Percentiles rank a stretch among this genome's conserved stretches.
Conservation (phyloP, 2,797 vertebrate genomes). For the Acrossocheilus wenchowensis region DNA sequence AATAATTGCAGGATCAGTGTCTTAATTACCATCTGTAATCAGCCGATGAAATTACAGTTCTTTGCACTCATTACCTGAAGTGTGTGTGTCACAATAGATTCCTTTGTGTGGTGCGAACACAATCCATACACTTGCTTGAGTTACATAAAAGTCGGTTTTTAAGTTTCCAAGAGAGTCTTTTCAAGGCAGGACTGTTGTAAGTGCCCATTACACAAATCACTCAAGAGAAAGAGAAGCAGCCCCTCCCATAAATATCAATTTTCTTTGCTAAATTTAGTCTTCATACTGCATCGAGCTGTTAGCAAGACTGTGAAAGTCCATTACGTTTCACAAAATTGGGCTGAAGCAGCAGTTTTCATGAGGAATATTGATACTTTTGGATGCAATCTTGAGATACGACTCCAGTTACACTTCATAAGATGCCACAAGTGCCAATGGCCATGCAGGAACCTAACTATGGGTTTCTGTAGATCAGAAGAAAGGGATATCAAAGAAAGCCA, state of each 20-base stretch:
- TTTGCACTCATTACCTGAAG: conserved; percentile 68
- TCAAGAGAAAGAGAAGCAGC: conserved; percentile 1
- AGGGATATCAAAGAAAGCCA: conserved; percentile 40
- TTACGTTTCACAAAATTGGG: conserved; percentile 22
- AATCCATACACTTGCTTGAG: not conserved
- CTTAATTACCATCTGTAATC: conserved; percentile 74
- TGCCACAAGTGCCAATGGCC: not conserved
- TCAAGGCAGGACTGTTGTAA: conserved; percentile 7
- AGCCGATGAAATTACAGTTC: conserved; percentile 65
- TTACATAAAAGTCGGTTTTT: conserved; percentile 1
- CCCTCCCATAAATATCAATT: conserved; percentile 12
- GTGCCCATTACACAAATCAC: conserved; percentile 23
- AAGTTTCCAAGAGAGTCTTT: conserved; percentile 8
- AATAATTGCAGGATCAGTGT: conserved; percentile 73
- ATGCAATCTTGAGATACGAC: not conserved
- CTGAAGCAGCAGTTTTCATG: conserved; percentile 10
- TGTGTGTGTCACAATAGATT: conserved; percentile 60
- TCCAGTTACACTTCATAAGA: not conserved
- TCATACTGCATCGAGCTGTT: conserved; percentile 20
- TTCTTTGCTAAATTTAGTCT: conserved; percentile 15
- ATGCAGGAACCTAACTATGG: not conserved
- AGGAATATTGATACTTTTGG: not conserved
- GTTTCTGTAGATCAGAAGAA: conserved; percentile 41
- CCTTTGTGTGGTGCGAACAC: not conserved
- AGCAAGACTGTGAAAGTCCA: conserved; percentile 21